Conservation (phyloP, 1,140 invertebrate species). For the Maniola jurtina region DNA sequence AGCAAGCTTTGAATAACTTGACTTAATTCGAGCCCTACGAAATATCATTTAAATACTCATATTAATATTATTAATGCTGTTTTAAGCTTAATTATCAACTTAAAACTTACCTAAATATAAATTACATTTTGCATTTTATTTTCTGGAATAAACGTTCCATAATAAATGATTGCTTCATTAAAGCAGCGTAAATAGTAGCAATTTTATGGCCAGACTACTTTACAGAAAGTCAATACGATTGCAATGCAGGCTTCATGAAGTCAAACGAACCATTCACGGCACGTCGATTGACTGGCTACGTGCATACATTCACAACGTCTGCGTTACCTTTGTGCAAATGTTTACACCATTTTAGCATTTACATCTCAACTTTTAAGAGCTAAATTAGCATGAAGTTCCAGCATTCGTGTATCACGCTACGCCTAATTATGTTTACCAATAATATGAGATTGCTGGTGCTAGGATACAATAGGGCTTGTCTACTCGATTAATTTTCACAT, state of each 20-base stretch:
- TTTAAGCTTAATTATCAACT: too few species aligned
- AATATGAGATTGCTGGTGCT: conserved; percentile 10
- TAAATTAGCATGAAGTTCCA: not conserved
- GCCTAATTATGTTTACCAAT: conserved; percentile 16
- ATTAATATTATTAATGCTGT: too few species aligned
- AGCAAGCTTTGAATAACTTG: too few species aligned
- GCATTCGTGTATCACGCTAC: conserved; percentile 1
- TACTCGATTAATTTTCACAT: conserved; percentile 8
- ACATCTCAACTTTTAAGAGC: not conserved
- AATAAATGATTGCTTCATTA: conserved; percentile 5
- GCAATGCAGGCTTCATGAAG: conserved; percentile 13
- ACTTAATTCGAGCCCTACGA: too few species aligned
- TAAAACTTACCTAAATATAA: too few species aligned
- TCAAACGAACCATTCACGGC: conserved; percentile 12
- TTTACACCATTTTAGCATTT: not conserved
- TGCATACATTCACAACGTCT: conserved; percentile 8
- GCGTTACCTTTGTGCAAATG: not conserved
- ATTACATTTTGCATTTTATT: too few species aligned
- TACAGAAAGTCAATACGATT: conserved; percentile 13
- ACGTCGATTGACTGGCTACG: conserved; percentile 14
- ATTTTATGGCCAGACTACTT: conserved; percentile 1
- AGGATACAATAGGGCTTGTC: conserved; percentile 3
- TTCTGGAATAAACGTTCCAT: not conserved
- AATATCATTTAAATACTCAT: too few species aligned
- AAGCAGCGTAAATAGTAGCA: not conserved